Percentiles rank a stretch among this genome's conserved stretches.
Evolutionary conservation across 92 coral and sea anemone genomes (phyloP).

Genomic region (Pocillopora meandrina): DNA sequence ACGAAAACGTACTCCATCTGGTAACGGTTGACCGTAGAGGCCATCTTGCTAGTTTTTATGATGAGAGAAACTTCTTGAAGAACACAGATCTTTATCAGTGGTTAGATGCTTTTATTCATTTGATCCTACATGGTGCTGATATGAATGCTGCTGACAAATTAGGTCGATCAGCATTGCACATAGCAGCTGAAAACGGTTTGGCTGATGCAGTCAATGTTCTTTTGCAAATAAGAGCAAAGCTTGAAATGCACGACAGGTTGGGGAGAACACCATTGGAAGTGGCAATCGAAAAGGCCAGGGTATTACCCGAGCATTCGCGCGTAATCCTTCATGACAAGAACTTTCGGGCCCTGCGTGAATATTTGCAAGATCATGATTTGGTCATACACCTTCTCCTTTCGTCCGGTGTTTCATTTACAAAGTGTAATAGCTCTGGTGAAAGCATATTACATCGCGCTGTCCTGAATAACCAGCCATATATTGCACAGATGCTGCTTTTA

Average conservation of each 20-base stretch:
- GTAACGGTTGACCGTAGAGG: neutral
- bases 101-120: neutral
- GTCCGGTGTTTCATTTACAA: neutral
- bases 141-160: slow-evolving; percentile 22
- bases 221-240: neutral
- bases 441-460: slow-evolving; percentile 1
- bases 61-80: neutral
- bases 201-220: slow-evolving; percentile 12
- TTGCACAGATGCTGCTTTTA: neutral
- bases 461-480: neutral
- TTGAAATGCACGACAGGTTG: neutral
- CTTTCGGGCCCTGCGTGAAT: neutral
- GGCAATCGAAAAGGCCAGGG: neutral
- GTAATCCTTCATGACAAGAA: neutral
- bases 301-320: neutral
- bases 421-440: neutral
- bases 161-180: slow-evolving; percentile 64
- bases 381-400: neutral
- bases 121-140: neutral
- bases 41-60: neutral
- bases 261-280: neutral
- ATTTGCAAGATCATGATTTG: neutral
- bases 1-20: neutral
- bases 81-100: neutral
- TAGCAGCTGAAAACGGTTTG: slow-evolving; percentile 44